phyloP scores from a whole-genome alignment of 2,888 invertebrate genomes.

The Drosophila mercatorum region DNA sequence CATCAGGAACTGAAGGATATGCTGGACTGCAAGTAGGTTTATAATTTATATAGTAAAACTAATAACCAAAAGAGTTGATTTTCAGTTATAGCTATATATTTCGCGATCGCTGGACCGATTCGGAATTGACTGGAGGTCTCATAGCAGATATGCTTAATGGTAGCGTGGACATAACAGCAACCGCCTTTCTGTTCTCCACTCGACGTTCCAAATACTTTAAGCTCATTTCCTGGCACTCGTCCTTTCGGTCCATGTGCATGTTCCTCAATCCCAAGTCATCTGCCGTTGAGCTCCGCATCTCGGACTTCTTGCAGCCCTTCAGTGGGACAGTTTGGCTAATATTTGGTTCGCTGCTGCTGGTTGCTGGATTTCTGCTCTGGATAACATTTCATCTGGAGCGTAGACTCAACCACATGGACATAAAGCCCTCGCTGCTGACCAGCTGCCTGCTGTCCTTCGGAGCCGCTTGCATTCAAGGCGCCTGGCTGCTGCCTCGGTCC shows the following conservation, averaged over 20 bases:
- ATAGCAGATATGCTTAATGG: slow-evolving; percentile 69
- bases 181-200: slow-evolving; percentile 49
- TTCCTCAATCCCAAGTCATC: slow-evolving; percentile 86
- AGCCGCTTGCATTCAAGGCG: slow-evolving; percentile 85
- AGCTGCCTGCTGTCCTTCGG: slow-evolving; percentile 84
- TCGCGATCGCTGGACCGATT: slow-evolving; percentile 69
- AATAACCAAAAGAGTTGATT: neutral
- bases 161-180: slow-evolving; percentile 65
- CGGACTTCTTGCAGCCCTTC: slow-evolving; percentile 87
- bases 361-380: slow-evolving; percentile 82
- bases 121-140: slow-evolving; percentile 72
- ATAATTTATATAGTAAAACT: too few species aligned
- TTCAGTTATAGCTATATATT: slow-evolving; percentile 62
- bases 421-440: slow-evolving; percentile 76
- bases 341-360: slow-evolving; percentile 81
- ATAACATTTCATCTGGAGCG: slow-evolving; percentile 79
- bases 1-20: slow-evolving; percentile 61
- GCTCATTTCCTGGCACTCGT: slow-evolving; percentile 50
- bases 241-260: slow-evolving; percentile 85
- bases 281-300: slow-evolving; percentile 85
- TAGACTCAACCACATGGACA: slow-evolving; percentile 14
- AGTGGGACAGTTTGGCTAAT: slow-evolving; percentile 86
- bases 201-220: slow-evolving; percentile 56
- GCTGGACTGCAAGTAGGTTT: slow-evolving; percentile 74
- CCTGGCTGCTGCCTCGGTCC: slow-evolving; percentile 84